Evolutionary conservation across 2,888 invertebrate genomes (phyloP), one percentile per base, ranked within the genome.

Genomic region (Toxonevra muliebris): DNA sequence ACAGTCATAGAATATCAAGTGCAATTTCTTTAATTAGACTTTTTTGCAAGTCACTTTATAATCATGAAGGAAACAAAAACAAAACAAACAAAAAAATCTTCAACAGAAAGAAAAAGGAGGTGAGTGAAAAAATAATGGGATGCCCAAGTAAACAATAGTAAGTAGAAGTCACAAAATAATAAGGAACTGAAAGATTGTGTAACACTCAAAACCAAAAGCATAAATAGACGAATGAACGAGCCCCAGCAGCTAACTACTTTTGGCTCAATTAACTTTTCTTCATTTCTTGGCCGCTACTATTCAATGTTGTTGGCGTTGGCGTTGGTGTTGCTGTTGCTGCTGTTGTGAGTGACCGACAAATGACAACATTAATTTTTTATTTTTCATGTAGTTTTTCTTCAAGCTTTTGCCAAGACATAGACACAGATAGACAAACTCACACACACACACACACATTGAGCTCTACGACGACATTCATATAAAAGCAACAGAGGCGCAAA

Each of bases 11-110:
- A 1, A 54, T 42, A 19, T n/a, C 30, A 45, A 43, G 58, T 57
- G 53, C 45, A 61, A 69, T 69, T 59, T 65, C 42, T 54, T 60
- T 69, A 66, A 69, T 69, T 69, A 66, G 43, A 43, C 54, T 48
- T 54, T 54, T 61, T 59, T 59, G 59, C 30, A 50, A 67, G 48
- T 48, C 58, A 41, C 48, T 57, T 57, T 57, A 10, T 19, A 64
- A 58, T 48, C 48, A 55, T 17, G 15, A 40, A 9, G 48, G 30
- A 50, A 19, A 15, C 10, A 41, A 45, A 19, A 48, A 41, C 20
- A 17, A 58, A 60, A 13, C 19, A 43, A 40, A 42, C 41, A 20
- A 1, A 54, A 4, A 17, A n/a, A 57, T 20, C 58, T 13, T 40
- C 13, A 50, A 59, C 19, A 15, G 10, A 59, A 53, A 59, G 13